Evolutionary conservation across 2,888 invertebrate genomes (phyloP), one percentile per base, ranked within the genome.

Genomic region (Sesia apiformis): DNA sequence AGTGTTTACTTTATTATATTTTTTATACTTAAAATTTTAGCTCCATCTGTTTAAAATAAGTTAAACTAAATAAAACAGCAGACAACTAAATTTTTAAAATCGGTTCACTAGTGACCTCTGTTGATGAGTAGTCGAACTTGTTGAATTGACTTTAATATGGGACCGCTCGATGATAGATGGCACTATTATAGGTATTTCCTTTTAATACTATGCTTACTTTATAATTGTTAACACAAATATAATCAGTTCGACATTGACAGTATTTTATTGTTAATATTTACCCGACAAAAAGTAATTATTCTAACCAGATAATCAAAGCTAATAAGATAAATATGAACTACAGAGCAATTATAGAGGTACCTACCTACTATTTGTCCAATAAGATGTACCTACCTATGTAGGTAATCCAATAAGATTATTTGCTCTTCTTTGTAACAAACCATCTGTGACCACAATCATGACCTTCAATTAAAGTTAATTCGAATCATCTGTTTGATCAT

Each of bases 31-130:
- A 23, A 23, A 23, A 23, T 23, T 23, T 5, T 63, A 83, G 69
- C 83, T 75, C 85, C 88, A 84, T 82, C 88, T 88, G 66, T 74
- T 64, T 65, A 66, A 65, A 60, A 56, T 59, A 54, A 23, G 40
- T 56, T 55, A 76, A 83, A 87, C 84, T 81, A 81, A 74, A 66
- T 72, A 63, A 66, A 68, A 60, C 71, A 69, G 66, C 70, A 65
- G 63, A 69, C 65, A 67, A 64, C 64, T 52, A 62, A 77, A 71
- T 66, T 76, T 76, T 74, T 61, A 65, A 73, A 73, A 68, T 61
- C 66, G 57, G 55, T 56, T 53, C 58, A 60, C 65, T 64, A 60
- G 76, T 81, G 88, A 82, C 88, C 84, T 84, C 88, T 87, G 63
- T 65, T 65, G 82, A 61, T 63, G 74, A 84, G 80, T 82, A 78